Evolutionary conservation across 2,888 invertebrate species (phyloP), one percentile per base, ranked within the genome.

Genomic region (Anarsia innoxiella): DNA sequence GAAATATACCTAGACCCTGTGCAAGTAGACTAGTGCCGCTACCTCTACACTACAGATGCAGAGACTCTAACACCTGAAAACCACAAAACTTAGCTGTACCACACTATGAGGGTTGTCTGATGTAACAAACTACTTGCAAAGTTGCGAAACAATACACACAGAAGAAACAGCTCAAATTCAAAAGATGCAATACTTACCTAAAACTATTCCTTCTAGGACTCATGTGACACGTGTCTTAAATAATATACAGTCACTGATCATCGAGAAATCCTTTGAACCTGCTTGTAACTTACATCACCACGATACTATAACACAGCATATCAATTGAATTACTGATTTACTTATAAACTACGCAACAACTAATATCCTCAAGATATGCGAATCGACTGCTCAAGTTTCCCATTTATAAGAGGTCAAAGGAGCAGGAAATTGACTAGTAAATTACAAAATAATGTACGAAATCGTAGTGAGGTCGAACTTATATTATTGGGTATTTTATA

Each of bases 221-320:
- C 32, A 33, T 33, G 13, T 23, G 9, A n/a, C 25, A 25, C 12
- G 25, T 14, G 11, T 3, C 12, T 11, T 19, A 8, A 11, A 23
- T 10, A 6, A 9, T 5, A 8, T 23, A 9, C 9, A 25, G 14
- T 25, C 23, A 25, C 8, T 19, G 31, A 25, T 4, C 10, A 12
- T 23, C 23, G 19, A 23, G 23, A 13, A 27, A 31, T 27, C 30
- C 31, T 12, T 33, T 23, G 31, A 40, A 30, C 11, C 39, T 43
- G 42, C 37, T 44, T 39, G 27, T 34, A 49, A 48, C 46, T 53
- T 52, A 51, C 47, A 52, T 52, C 50, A 49, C 48, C 44, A 36
- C 37, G 36, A n/a, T n/a, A n/a, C n/a, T n/a, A n/a, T n/a, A n/a
- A n/a, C n/a, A n/a, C n/a, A n/a, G n/a, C n/a, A n/a, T n/a, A n/a